These are phyloP conservation scores for Vidua macroura DNA, from an alignment of 2,113 vertebrate species.

Conservation along the genomic window DNA sequence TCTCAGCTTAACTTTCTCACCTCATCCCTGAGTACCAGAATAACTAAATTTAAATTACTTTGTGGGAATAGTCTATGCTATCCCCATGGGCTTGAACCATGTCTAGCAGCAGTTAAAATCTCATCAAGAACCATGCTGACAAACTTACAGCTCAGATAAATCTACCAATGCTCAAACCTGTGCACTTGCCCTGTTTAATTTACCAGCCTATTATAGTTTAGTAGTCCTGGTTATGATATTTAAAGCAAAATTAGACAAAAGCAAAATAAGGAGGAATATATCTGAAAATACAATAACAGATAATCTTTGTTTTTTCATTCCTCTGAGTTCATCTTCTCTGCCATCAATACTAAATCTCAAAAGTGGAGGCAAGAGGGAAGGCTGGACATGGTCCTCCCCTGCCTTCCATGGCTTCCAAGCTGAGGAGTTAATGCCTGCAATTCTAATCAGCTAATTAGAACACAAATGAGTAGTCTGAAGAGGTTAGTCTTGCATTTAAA, in stretches of 20 bases:
- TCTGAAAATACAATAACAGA: not conserved
- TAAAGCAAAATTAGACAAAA: not conserved
- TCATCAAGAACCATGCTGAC: not conserved
- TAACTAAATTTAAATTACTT: not conserved
- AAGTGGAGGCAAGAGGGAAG: not conserved
- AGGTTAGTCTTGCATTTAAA: not conserved
- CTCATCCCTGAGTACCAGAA: accelerated
- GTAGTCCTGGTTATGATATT: not conserved
- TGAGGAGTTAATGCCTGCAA: not conserved
- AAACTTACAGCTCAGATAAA: not conserved
- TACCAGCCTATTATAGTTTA: not conserved
- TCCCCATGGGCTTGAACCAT: not conserved
- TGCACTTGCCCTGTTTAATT: not conserved
- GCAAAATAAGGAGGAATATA: not conserved
- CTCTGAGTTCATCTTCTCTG: not conserved
- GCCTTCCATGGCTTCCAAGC: not conserved
- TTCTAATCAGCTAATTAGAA: not conserved
- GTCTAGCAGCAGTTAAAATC: not conserved
- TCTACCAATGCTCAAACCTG: not conserved
- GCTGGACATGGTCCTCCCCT: not conserved
- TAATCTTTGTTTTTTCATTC: not conserved
- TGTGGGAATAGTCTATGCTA: not conserved
- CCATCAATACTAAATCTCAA: not conserved
- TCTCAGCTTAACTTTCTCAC: not conserved
- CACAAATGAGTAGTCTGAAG: not conserved